phyloP scores from a whole-genome alignment of 53 echinoderm and acorn worm species.

The Henricia sp. region DNA sequence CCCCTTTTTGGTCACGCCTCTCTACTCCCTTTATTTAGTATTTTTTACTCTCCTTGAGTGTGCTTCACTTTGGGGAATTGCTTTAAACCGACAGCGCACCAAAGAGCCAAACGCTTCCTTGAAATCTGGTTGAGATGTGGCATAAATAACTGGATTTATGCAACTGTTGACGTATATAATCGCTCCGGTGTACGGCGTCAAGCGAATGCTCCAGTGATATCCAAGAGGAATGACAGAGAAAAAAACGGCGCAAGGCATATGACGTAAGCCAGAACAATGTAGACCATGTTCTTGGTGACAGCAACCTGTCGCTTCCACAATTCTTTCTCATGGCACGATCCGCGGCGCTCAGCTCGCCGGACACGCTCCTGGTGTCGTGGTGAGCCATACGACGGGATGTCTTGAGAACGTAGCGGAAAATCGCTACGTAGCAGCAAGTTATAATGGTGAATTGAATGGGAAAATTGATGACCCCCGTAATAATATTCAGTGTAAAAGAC shows the following conservation, averaged over 20 bases:
- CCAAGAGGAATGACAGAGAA: slow-evolving; percentile 16
- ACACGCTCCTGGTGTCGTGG: background rate
- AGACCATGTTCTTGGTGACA: no score
- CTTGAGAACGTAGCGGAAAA: slow-evolving; percentile 48
- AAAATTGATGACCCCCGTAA: slow-evolving; percentile 13
- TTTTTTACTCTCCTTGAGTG: no score
- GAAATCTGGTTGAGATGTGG: slow-evolving; percentile 57
- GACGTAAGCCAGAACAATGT: slow-evolving; percentile 67
- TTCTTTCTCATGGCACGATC: background rate
- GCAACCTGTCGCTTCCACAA: slow-evolving; percentile 42
- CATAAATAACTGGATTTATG: slow-evolving; percentile 73
- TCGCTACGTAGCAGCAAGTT: slow-evolving; percentile 41
- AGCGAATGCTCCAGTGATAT: slow-evolving; percentile 12
- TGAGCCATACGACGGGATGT: background rate
- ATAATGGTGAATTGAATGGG: slow-evolving; percentile 34
- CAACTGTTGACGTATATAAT: slow-evolving; percentile 63
- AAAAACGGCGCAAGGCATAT: slow-evolving; percentile 66
- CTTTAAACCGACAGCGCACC: background rate
- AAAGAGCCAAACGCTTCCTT: background rate
- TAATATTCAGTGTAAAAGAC: slow-evolving; percentile 21
- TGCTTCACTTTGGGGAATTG: no score
- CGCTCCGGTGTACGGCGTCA: slow-evolving; percentile 53
- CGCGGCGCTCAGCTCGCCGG: background rate
- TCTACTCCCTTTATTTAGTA: no score
- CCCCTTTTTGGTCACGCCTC: no score